These are phyloP conservation scores for Malurus elegans DNA, from an alignment of 2,113 vertebrate species.

Conservation along the genomic window DNA sequence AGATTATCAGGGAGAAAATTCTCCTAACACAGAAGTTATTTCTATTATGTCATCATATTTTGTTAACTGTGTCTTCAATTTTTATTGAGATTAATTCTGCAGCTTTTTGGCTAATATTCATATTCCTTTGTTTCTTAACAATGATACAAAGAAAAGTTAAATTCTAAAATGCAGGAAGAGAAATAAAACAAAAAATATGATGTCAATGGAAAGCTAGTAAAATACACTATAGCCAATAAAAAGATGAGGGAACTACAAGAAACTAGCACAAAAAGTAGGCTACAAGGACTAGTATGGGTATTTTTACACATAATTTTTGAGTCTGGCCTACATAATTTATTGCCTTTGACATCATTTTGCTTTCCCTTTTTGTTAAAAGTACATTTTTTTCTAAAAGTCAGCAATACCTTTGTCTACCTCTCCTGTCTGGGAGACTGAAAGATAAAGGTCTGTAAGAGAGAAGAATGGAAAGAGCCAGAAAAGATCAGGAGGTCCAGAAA, in stretches of 20 bases:
- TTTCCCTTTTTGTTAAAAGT: constrained; percentile 82
- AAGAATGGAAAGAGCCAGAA: constrained; percentile 99
- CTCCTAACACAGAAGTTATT: not conserved
- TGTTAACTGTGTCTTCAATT: not conserved
- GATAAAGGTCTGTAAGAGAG: constrained; percentile 99
- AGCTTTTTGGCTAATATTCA: not conserved
- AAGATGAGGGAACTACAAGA: constrained; percentile 78
- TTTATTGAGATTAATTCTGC: constrained; percentile 2
- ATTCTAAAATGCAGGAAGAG: constrained; percentile 73
- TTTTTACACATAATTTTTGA: constrained; percentile 85
- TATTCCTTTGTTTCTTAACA: constrained; percentile 61
- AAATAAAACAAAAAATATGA: constrained; percentile 77
- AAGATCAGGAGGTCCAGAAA: constrained; percentile 91
- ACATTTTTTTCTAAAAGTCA: constrained; percentile 87
- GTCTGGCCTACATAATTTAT: constrained; percentile 85
- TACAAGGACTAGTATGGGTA: constrained; percentile 79
- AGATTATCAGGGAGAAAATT: not conserved
- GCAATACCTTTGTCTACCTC: constrained; percentile 99
- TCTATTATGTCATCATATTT: not conserved
- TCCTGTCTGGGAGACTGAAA: constrained; percentile 99
- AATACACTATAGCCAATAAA: constrained; percentile 79
- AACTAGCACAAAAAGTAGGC: constrained; percentile 80
- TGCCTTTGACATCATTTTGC: constrained; percentile 87
- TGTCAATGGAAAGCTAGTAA: constrained; percentile 76
- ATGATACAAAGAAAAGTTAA: constrained; percentile 69